Conservation (phyloP, 2,888 invertebrate genomes). For the Himalopsyche anomala region DNA sequence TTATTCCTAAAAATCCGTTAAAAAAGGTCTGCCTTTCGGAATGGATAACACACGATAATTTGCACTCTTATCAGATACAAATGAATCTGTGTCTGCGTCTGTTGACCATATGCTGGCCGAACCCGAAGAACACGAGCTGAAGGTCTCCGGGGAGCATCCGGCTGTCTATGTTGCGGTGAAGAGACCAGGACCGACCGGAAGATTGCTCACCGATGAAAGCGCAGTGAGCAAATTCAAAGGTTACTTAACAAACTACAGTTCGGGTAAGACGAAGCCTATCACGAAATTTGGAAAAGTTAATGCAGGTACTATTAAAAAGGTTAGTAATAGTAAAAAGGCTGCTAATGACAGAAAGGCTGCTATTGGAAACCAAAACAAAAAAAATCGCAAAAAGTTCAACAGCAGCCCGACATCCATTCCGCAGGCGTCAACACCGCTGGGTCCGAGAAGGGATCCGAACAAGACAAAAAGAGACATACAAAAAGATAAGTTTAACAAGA, state of each 20-base stretch:
- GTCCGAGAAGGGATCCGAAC: slow-evolving; percentile 69
- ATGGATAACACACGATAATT: not conserved
- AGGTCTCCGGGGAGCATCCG: too few relatives aligned
- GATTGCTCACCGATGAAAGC: not conserved
- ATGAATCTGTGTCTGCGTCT: not conserved
- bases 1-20: not conserved
- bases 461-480: slow-evolving; percentile 72
- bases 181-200: too few relatives aligned
- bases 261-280: not conserved
- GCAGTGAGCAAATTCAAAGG: slow-evolving; percentile 12
- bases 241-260: not conserved
- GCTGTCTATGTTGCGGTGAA: too few relatives aligned
- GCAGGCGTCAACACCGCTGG: not conserved
- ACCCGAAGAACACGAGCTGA: not conserved
- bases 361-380: not conserved
- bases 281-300: not conserved
- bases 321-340: too few relatives aligned
- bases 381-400: not conserved
- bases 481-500: slow-evolving; percentile 70
- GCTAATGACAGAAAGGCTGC: too few relatives aligned
- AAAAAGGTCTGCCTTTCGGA: not conserved
- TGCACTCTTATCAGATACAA: not conserved
- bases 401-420: not conserved
- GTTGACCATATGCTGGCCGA: not conserved
- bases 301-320: not conserved